Evolutionary conservation across 2,797 vertebrate genomes (phyloP).

Genomic region (Myoxocephalus aenaeus): DNA sequence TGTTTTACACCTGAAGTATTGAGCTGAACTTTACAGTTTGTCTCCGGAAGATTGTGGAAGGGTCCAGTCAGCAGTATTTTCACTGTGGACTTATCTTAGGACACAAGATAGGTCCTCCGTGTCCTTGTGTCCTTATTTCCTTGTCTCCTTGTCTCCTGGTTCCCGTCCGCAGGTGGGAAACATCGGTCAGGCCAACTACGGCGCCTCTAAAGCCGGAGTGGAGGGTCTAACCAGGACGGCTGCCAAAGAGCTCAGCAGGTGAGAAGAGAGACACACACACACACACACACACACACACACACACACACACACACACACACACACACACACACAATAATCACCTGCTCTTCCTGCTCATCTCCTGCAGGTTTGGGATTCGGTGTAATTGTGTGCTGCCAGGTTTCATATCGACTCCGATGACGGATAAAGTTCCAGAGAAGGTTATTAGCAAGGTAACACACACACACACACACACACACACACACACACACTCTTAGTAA

Average conservation of each 20-base stretch:
- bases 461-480: not conserved
- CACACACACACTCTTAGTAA: not conserved
- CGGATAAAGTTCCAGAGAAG: constrained; percentile 89
- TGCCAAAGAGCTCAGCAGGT: constrained; percentile 91
- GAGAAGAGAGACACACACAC: not conserved
- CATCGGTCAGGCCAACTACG: constrained; percentile 89
- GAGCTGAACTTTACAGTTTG: not conserved
- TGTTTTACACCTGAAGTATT: not conserved
- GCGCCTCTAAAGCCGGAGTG: constrained; percentile 91
- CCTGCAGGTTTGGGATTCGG: constrained; percentile 87
- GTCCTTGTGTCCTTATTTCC: too few relatives aligned
- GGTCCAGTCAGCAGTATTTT: not conserved
- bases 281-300: not conserved
- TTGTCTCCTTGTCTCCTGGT: constrained; percentile 9
- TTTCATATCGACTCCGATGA: constrained; percentile 90
- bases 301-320: too few relatives aligned
- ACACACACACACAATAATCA: too few relatives aligned
- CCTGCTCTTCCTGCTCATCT: not conserved
- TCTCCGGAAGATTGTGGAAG: not conserved
- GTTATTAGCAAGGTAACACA: constrained; percentile 85
- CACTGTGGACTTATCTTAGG: not conserved
- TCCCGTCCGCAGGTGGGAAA: constrained; percentile 86
- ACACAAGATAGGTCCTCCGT: too few relatives aligned
- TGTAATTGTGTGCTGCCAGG: constrained; percentile 92
- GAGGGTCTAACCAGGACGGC: constrained; percentile 87